Conservation (phyloP, 2,888 invertebrate genomes). For the Aleiodes alternator region DNA sequence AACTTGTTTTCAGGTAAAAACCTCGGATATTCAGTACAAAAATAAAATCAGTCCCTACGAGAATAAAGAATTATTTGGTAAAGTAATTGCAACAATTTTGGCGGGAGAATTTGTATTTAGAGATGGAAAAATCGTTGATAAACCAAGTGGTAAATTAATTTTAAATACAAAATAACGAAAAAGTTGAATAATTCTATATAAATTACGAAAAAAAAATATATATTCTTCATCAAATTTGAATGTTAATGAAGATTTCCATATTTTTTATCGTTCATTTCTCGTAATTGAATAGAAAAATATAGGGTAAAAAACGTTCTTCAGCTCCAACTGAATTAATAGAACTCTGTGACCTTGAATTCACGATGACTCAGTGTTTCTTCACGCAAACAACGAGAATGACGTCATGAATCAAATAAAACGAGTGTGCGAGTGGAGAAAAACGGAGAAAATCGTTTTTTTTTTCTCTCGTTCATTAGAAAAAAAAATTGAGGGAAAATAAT, state of each 20-base stretch:
- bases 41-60: conserved; percentile 85
- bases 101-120: conserved; percentile 81
- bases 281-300: not conserved
- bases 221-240: too few species aligned
- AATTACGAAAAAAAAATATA: not conserved
- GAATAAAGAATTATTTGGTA: conserved; percentile 79
- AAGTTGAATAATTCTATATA: not conserved
- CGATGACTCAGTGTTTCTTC: conserved; percentile 3
- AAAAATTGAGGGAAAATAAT: not conserved
- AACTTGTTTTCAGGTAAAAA: conserved; percentile 62
- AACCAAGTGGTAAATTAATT: conserved; percentile 77
- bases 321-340: not conserved
- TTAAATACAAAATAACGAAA: conserved; percentile 61
- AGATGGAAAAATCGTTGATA: conserved; percentile 72
- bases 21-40: conserved; percentile 81
- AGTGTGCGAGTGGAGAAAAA: not conserved
- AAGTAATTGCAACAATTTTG: conserved; percentile 81
- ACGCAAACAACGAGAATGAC: conserved; percentile 16
- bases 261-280: not conserved
- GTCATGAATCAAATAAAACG: conserved; percentile 7
- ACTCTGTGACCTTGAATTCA: conserved; percentile 21
- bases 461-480: not conserved
- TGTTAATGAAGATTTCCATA: not conserved
- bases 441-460: conserved; percentile 9
- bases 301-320: not conserved